Percentiles rank a stretch among this genome's conserved stretches.
phyloP scores from a whole-genome alignment of 1,140 invertebrate genomes.

The Formica selysi region DNA sequence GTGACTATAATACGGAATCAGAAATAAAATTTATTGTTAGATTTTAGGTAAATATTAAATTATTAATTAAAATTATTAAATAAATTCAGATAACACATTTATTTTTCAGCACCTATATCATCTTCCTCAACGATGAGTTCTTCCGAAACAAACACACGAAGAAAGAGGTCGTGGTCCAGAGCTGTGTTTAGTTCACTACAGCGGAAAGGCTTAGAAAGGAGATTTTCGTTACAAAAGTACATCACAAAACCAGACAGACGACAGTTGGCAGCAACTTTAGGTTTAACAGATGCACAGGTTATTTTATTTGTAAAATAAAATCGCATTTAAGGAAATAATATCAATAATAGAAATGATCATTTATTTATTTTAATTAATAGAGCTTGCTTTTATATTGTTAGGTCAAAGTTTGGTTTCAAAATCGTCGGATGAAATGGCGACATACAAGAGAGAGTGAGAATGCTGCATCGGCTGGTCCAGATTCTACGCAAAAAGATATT shows the following conservation, averaged over 20 bases:
- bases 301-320: not conserved
- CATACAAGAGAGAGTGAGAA: constrained; percentile 91
- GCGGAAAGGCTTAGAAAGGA: constrained; percentile 94
- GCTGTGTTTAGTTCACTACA: constrained; percentile 98
- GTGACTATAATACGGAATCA: not conserved
- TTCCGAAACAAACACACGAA: constrained; percentile 86
- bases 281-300: constrained; percentile 95
- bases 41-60: not conserved
- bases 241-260: constrained; percentile 97
- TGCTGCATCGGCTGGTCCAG: constrained; percentile 56
- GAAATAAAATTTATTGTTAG: constrained; percentile 6
- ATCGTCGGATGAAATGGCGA: constrained; percentile 97
- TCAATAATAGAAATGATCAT: not conserved
- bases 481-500: constrained; percentile 70
- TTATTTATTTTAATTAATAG: not conserved
- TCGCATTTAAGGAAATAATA: constrained; percentile 32
- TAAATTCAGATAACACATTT: not conserved
- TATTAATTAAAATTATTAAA: not conserved
- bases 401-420: constrained; percentile 98
- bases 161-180: constrained; percentile 96
- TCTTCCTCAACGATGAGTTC: constrained; percentile 46
- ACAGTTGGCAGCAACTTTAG: constrained; percentile 95
- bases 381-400: constrained; percentile 77
- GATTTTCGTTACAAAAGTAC: constrained; percentile 97
- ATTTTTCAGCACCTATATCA: constrained; percentile 64